Base-by-base conservation (phyloP, 2,888 invertebrate genomes). In the Epistrophe grossulariae region DNA sequence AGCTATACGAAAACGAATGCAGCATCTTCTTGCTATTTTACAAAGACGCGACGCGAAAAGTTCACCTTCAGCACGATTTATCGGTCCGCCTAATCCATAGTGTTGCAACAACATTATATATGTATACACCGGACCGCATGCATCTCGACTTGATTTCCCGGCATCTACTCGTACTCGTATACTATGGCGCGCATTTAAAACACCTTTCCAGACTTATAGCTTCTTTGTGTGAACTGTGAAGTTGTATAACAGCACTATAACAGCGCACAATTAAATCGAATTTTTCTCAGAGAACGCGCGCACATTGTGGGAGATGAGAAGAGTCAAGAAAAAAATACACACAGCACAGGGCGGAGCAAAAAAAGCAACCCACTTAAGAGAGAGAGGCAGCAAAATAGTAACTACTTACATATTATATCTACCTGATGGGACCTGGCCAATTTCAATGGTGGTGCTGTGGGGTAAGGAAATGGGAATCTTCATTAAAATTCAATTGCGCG, bases 401-500 rank as follows among this genome's bases (percentile, higher is more conserved):
- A 1, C 24, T 24, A 24, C 24, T 24, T 24, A 24, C 24, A 31
- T 31, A 4, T 31, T 35, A 35, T 64, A 24, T 15, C 43, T 38
- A 55, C 50, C 50, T 52, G 24, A 24, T 24, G 60, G 11, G 45
- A 48, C 13, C 48, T n/a, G 66, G 31, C 28, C 45, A 9, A 28
- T 24, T 28, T 52, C 38, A n/a, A n/a, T n/a, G 50, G 57, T 28
- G 28, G 57, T 28, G 28, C 43, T 64, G 48, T 43, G 73, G 76
- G 60, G 83, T 55, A 19, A 13, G 71, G 79, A 64, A 79, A 66
- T 66, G 76, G 79, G 87, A 87, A 72, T 87, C 83, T 87, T 87
- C 87, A 87, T 87, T 87, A 87, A 87, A 87, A 87, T 87, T 87
- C 83, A 87, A 87, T 87, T 87, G 87, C 87, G 79, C 87, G 87